Evolutionary conservation across 2,113 vertebrate genomes (phyloP).

Genomic region (Stigmatopora nigra): DNA sequence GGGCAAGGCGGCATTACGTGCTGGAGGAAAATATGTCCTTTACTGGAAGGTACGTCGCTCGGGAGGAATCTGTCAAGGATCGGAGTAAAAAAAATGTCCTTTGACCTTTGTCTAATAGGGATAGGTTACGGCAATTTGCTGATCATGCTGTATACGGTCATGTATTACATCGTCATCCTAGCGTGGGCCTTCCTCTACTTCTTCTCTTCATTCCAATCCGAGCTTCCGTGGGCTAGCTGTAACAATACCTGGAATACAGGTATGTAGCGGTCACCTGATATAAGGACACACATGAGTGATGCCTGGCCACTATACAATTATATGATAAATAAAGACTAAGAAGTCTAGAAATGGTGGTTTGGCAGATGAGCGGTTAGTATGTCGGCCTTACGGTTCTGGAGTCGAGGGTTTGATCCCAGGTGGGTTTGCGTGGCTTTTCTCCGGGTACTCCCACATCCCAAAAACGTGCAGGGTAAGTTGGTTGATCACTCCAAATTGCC

Average conservation of each 20-base stretch:
- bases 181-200: conserved; percentile 28
- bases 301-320: too few species aligned
- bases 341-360: too few species aligned
- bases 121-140: conserved; percentile 4
- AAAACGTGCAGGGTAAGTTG: too few species aligned
- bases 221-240: conserved; percentile 30
- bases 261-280: neutral
- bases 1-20: conserved; percentile 25
- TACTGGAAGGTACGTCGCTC: conserved; percentile 17
- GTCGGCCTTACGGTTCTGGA: too few species aligned
- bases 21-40: conserved; percentile 26
- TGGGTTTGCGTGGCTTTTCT: too few species aligned
- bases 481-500: too few species aligned
- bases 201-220: conserved; percentile 26
- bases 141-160: neutral
- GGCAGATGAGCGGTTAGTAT: too few species aligned
- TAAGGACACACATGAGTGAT: neutral
- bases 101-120: neutral
- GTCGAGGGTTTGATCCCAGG: too few species aligned
- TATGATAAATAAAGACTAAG: too few species aligned
- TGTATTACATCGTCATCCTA: conserved; percentile 27
- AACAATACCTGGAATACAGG: conserved; percentile 43
- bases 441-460: too few species aligned
- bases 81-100: neutral
- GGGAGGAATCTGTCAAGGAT: neutral